These are phyloP conservation scores for Phylloscopus whistleri DNA, from an alignment of 2,113 vertebrate species.

Conservation along the genomic window DNA sequence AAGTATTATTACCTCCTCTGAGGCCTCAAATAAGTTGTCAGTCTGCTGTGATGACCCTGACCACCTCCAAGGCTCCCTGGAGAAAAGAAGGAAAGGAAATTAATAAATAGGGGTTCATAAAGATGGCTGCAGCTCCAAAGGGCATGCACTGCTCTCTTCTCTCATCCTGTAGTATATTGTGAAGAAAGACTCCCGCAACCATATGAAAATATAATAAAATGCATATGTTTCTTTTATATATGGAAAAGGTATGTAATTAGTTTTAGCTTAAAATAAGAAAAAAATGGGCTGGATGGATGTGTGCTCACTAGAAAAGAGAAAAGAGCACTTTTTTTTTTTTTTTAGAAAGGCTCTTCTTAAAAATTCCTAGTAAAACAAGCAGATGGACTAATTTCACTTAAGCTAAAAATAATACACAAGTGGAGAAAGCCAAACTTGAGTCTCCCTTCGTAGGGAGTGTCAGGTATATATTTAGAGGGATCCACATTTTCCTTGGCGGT, in stretches of 20 bases:
- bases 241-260: slow-evolving; percentile 33
- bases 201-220: slow-evolving; percentile 60
- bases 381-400: not conserved
- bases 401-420: not conserved
- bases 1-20: slow-evolving; percentile 29
- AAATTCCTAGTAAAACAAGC: not conserved
- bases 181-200: slow-evolving; percentile 33
- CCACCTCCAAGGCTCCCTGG: slow-evolving; percentile 15
- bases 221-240: slow-evolving; percentile 4
- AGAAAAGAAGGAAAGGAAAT: slow-evolving; percentile 42
- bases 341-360: not conserved
- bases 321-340: not conserved
- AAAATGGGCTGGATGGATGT: not conserved
- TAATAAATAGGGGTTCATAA: slow-evolving; percentile 12
- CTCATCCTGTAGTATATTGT: not conserved
- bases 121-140: slow-evolving; percentile 21
- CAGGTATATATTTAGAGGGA: not conserved
- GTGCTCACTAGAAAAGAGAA: not conserved
- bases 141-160: not conserved
- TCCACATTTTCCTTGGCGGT: not conserved
- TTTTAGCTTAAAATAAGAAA: not conserved
- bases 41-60: not conserved
- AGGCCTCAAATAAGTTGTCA: slow-evolving; percentile 56
- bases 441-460: not conserved
- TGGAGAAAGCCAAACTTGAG: not conserved